phyloP scores from a whole-genome alignment of 2,113 vertebrate species.

The Microtus oregoni region DNA sequence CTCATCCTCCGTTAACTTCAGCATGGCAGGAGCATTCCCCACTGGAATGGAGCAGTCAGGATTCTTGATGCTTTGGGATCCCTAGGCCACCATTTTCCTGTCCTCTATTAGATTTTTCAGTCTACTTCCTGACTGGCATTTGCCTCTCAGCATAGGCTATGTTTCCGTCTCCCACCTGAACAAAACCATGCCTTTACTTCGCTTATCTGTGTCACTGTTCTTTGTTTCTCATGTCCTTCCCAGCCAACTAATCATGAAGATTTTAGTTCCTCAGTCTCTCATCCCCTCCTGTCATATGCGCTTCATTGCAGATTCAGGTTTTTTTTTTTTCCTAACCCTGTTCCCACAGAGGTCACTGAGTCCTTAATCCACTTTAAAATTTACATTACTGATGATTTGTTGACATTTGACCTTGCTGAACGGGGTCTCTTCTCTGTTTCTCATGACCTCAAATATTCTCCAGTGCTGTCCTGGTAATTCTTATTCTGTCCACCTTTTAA shows the following conservation, averaged over 20 bases:
- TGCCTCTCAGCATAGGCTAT: neutral
- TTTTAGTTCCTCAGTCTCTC: neutral
- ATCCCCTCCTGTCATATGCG: neutral
- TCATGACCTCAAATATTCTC: neutral
- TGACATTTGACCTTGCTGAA: neutral
- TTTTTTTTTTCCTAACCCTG: neutral
- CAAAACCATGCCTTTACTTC: neutral
- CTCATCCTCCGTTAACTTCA: neutral
- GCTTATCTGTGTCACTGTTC: neutral
- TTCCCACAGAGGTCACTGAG: neutral
- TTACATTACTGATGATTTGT: neutral
- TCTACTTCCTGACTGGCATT: neutral
- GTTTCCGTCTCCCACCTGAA: neutral
- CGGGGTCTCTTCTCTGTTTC: neutral
- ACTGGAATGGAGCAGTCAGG: neutral
- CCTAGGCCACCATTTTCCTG: neutral
- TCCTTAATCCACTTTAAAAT: neutral
- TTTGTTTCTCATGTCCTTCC: constrained; percentile 1
- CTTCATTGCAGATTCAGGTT: neutral
- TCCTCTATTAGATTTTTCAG: neutral
- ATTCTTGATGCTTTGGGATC: neutral
- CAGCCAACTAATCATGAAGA: neutral
- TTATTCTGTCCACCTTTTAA: constrained; percentile 2
- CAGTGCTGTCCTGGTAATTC: neutral
- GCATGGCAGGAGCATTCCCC: neutral